These are phyloP conservation scores for Catharus fuscescens DNA, from an alignment of 2,113 vertebrate genomes.

Conservation along the genomic window DNA sequence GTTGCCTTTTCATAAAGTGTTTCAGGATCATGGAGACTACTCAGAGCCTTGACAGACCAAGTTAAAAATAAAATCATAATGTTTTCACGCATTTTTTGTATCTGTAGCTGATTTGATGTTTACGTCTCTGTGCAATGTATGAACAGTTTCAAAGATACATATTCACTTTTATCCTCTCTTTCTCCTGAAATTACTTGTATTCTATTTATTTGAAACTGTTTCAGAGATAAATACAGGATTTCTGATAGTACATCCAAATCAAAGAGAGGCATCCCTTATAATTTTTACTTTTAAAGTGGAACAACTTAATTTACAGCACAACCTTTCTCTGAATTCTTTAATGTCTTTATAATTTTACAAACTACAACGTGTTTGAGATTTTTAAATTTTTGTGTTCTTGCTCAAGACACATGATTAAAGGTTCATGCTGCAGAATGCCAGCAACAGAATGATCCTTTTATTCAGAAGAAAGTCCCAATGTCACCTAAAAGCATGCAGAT, in stretches of 20 bases:
- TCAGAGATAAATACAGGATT: neutral
- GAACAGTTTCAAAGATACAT: neutral
- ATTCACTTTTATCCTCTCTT: neutral
- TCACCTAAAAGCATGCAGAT: neutral
- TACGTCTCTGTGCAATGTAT: neutral
- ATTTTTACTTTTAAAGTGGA: neutral
- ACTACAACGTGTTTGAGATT: neutral
- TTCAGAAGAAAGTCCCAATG: neutral
- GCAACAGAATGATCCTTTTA: neutral
- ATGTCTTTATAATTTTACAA: neutral
- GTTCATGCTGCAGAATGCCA: neutral
- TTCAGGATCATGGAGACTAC: neutral
- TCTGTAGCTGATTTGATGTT: neutral
- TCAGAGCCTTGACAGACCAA: neutral
- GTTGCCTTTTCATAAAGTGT: neutral
- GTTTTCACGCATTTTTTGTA: neutral
- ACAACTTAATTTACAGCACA: neutral
- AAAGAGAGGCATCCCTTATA: neutral
- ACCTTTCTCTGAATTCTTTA: neutral
- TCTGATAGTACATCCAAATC: neutral
- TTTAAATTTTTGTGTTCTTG: neutral
- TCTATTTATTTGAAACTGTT: neutral
- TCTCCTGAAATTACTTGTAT: neutral
- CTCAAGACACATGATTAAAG: neutral
- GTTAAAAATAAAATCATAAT: neutral